Percentiles rank a stretch among this genome's conserved stretches.
These are phyloP conservation scores for Tetrapedia diversipes DNA, from an alignment of 2,888 invertebrate genomes.

Conservation along the genomic window DNA sequence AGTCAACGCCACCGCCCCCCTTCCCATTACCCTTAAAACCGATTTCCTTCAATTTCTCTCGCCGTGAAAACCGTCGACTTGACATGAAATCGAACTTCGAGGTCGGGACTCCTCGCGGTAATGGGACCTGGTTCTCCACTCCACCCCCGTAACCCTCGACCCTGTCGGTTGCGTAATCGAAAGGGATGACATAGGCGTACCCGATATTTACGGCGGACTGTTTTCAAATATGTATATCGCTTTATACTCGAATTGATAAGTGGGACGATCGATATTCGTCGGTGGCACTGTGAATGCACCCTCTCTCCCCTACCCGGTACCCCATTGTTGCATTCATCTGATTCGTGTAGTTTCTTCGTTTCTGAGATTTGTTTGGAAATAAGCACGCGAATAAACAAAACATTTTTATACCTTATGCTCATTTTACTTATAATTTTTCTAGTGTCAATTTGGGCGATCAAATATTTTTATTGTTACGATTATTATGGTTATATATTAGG, in stretches of 20 bases:
- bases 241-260: constrained; percentile 72
- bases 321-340: neutral
- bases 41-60: neutral
- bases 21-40: no score
- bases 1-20: no score
- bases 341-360: constrained; percentile 5
- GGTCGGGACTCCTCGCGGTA: neutral
- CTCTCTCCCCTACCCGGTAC: neutral
- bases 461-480: no score
- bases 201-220: constrained; percentile 48
- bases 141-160: neutral
- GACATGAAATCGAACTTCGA: neutral
- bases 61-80: neutral
- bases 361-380: no score
- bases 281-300: constrained; percentile 42
- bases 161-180: neutral
- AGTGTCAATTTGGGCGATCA: no score
- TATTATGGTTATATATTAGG: no score
- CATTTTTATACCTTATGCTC: no score
- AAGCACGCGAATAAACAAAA: no score
- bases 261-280: constrained; percentile 70
- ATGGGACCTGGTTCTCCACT: neutral
- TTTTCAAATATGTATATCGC: constrained; percentile 63
- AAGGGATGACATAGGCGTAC: neutral
- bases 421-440: no score